These are phyloP conservation scores for Hypothenemus hampei DNA, from an alignment of 1,140 invertebrate species.

Conservation along the genomic window DNA sequence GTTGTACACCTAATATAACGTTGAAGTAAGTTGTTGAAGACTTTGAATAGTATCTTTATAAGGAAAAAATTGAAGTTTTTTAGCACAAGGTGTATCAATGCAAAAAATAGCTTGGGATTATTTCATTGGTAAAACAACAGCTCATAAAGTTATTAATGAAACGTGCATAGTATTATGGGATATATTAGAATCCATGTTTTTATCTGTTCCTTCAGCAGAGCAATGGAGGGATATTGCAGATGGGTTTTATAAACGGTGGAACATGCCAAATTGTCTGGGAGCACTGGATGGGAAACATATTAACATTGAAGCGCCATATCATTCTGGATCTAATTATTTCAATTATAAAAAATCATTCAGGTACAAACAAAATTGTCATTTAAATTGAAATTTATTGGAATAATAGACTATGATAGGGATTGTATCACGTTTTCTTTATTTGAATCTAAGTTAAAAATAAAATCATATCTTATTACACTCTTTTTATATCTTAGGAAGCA, in stretches of 20 bases:
- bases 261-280: slow-evolving; percentile 29
- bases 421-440: too few relatives aligned
- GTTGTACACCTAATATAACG: too few relatives aligned
- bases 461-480: too few relatives aligned
- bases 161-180: slow-evolving; percentile 34
- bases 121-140: slow-evolving; percentile 35
- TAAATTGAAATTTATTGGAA: slow-evolving; percentile 39
- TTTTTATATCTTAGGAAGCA: too few relatives aligned
- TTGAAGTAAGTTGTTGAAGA: too few relatives aligned
- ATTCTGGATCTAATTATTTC: slow-evolving; percentile 40
- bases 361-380: slow-evolving; percentile 44
- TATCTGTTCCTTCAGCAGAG: slow-evolving; percentile 29
- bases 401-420: slow-evolving; percentile 19
- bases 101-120: slow-evolving; percentile 32
- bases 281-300: slow-evolving; percentile 47
- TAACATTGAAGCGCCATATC: slow-evolving; percentile 36
- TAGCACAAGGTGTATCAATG: slow-evolving; percentile 14
- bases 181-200: slow-evolving; percentile 27
- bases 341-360: slow-evolving; percentile 46
- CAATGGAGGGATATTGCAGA: slow-evolving; percentile 12
- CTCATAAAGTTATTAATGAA: slow-evolving; percentile 35
- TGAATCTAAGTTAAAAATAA: too few relatives aligned
- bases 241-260: slow-evolving; percentile 22
- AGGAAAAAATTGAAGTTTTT: slow-evolving; percentile 12
- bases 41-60: too few relatives aligned